Percentiles rank a stretch among this genome's conserved stretches.
These are phyloP conservation scores for Volucella bombylans DNA, from an alignment of 2,888 invertebrate genomes.

Conservation along the genomic window DNA sequence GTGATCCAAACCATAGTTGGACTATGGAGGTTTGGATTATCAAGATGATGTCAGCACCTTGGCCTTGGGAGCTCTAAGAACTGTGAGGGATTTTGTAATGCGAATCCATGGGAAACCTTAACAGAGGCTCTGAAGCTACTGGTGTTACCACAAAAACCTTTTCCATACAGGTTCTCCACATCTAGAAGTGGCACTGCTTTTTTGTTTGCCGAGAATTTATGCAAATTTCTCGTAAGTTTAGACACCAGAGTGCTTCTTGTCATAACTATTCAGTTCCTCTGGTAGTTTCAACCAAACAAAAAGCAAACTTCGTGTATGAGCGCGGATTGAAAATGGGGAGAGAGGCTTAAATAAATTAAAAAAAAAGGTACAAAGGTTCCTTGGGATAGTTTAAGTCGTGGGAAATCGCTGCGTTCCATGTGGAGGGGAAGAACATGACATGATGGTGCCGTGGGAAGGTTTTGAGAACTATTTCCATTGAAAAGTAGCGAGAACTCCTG, in stretches of 20 bases:
- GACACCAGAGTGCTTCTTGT: conserved; percentile 46
- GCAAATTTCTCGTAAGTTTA: conserved; percentile 43
- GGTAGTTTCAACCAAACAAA: neutral
- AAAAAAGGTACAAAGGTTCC: conserved; percentile 54
- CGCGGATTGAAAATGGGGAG: conserved; percentile 11
- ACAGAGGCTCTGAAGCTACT: conserved; percentile 20
- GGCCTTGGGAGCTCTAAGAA: conserved; percentile 54
- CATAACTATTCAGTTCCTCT: conserved; percentile 37
- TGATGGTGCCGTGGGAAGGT: conserved; percentile 49
- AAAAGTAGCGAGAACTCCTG: no score
- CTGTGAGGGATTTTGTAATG: conserved; percentile 1
- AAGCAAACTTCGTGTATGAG: neutral
- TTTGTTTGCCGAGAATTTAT: conserved; percentile 19
- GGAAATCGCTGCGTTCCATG: conserved; percentile 48
- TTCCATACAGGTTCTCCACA: neutral
- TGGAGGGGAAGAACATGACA: conserved; percentile 25
- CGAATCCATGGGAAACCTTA: conserved; percentile 51
- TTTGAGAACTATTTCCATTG: neutral
- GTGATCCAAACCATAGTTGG: conserved; percentile 26
- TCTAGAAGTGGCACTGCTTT: neutral
- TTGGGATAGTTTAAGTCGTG: conserved; percentile 68
- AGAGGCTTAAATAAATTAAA: conserved; percentile 2
- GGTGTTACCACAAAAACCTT: conserved; percentile 14
- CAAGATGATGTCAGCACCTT: conserved; percentile 71
- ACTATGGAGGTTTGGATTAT: conserved; percentile 45